phyloP scores from a whole-genome alignment of 2,113 vertebrate species.

The Chaenocephalus aceratus region DNA sequence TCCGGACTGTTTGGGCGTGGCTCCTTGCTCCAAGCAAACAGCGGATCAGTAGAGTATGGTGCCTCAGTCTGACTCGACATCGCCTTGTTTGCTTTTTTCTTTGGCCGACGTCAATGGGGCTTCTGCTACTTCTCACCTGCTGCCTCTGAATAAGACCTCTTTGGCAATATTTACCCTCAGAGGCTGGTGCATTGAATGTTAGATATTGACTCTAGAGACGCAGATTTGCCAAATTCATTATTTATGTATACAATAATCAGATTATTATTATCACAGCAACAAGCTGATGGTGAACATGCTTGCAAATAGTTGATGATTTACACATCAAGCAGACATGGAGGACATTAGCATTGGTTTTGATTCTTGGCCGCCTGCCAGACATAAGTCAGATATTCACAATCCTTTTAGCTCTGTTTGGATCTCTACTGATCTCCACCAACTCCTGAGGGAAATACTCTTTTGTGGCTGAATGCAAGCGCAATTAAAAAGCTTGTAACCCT shows the following conservation, averaged over 20 bases:
- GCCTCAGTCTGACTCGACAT: conserved; percentile 52
- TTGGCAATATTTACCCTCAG: background rate
- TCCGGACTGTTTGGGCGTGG: conserved; percentile 67
- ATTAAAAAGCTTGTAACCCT: background rate
- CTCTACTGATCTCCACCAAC: background rate
- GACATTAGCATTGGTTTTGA: background rate
- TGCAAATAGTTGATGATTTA: background rate
- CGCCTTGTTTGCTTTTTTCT: conserved; percentile 51
- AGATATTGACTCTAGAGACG: background rate
- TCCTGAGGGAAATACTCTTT: background rate
- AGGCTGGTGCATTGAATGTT: background rate
- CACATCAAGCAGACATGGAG: background rate
- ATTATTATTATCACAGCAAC: background rate
- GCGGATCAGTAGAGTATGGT: conserved; percentile 40
- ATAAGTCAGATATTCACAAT: background rate
- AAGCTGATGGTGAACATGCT: background rate
- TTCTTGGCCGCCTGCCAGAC: background rate
- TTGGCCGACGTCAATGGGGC: conserved; percentile 44
- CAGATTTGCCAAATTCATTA: conserved; percentile 5
- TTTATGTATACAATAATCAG: background rate
- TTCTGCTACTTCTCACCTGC: conserved; percentile 8
- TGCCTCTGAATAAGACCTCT: background rate
- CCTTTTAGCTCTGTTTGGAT: background rate
- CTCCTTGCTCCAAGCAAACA: conserved; percentile 65
- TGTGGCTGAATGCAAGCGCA: background rate